Percentiles rank a stretch among this genome's conserved stretches.
Evolutionary conservation across 2,113 vertebrate species (phyloP).

Genomic region (Holacanthus passer): DNA sequence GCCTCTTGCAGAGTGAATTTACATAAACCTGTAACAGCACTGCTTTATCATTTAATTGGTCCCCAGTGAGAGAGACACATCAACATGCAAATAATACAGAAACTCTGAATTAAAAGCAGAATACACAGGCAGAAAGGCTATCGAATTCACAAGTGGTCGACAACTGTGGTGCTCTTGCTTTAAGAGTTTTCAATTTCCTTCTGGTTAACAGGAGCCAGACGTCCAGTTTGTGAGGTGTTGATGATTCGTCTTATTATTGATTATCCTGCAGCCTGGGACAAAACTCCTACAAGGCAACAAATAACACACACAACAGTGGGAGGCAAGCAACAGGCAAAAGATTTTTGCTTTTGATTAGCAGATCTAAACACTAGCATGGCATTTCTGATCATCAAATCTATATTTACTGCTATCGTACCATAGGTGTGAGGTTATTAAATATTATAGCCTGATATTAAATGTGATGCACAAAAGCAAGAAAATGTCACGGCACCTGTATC

Average conservation of each 20-base stretch:
- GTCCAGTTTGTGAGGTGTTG: slow-evolving; percentile 16
- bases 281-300: neutral
- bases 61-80: slow-evolving; percentile 77
- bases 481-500: neutral
- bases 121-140: slow-evolving; percentile 47
- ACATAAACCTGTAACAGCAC: slow-evolving; percentile 82
- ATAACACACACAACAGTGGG: neutral
- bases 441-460: neutral
- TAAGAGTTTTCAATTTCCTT: slow-evolving; percentile 53
- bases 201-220: slow-evolving; percentile 30
- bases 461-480: neutral
- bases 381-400: neutral
- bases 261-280: slow-evolving; percentile 19
- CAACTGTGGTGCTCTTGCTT: slow-evolving; percentile 44
- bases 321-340: neutral
- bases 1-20: slow-evolving; percentile 73
- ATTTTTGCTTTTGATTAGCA: neutral
- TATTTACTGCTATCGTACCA: neutral
- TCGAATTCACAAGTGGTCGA: slow-evolving; percentile 70
- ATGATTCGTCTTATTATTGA: slow-evolving; percentile 24
- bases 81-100: slow-evolving; percentile 80
- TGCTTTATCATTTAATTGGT: slow-evolving; percentile 84
- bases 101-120: slow-evolving; percentile 65
- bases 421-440: neutral
- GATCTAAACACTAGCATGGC: neutral